Evolutionary conservation across 1,140 invertebrate species (phyloP), one percentile per base, ranked within the genome.

Genomic region (Ptiloglossa arizonensis): DNA sequence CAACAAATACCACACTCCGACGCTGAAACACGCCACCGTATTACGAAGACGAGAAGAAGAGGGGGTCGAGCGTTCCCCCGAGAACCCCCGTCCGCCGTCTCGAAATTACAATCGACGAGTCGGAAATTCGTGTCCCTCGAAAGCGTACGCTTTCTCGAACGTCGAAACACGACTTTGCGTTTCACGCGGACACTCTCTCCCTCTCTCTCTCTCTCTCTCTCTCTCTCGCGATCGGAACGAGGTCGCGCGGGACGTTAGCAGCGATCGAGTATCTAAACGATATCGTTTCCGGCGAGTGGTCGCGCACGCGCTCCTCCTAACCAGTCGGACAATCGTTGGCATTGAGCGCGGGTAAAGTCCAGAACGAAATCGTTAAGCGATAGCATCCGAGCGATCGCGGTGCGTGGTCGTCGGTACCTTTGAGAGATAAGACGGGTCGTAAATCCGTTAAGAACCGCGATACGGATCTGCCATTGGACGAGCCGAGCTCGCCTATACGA

Each of bases 331-430:
- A 83, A 76, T 80, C 67, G 57, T 56, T 54, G 78, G 71, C 82
- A 80, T 83, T 80, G 81, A 83, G 67, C 56, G 15, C 56, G 74
- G 72, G 78, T 70, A 85, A 79, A 85, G 60, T 75, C 64, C 79
- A 64, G 74, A 85, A 81, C 82, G 67, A 85, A 85, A 85, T 85
- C 82, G 83, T 85, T 85, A 81, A 78, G 71, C 73, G 83, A 84
- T 73, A 70, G 63, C 46, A 73, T 84, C 71, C 72, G 52, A 41
- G 71, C 19, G 80, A 71, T 78, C 72, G 73, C 79, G 72, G 52
- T 64, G 78, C 81, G 73, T 77, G 73, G 67, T 84, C 82, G 79
- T 85, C 79, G 83, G 82, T 85, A 27, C 74, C 79, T 85, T 85
- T 85, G 79, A 79, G 74, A 81, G 83, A 85, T 85, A 85, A 85